A percentile compares a stretch with the other conserved stretches of the same genome.
phyloP scores from a whole-genome alignment of 1,140 invertebrate species.

The Neomicropteryx cornuta region DNA sequence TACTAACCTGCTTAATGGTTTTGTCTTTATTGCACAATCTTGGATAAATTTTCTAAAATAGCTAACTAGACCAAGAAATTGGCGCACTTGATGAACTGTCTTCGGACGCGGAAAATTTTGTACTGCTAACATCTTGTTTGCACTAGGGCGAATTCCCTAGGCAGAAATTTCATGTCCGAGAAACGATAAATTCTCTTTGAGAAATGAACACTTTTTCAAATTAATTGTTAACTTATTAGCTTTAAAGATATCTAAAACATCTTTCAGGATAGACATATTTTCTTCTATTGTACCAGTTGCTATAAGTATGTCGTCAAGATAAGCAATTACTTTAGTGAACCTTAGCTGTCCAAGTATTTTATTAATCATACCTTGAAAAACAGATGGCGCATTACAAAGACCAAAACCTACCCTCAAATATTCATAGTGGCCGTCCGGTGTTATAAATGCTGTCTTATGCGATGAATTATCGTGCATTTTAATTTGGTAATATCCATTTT shows the following conservation, averaged over 20 bases:
- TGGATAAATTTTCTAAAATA: no score
- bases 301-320: slow-evolving; percentile 17
- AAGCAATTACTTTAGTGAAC: slow-evolving; percentile 12
- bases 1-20: no score
- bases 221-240: slow-evolving; percentile 9
- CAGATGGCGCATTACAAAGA: slow-evolving; percentile 13
- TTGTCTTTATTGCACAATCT: no score
- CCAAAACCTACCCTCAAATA: slow-evolving; percentile 20
- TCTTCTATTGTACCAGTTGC: slow-evolving; percentile 11
- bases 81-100: no score
- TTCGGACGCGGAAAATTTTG: no score
- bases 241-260: slow-evolving; percentile 7
- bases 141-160: no score
- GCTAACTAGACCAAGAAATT: no score
- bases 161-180: no score
- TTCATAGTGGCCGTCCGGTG: slow-evolving; percentile 23
- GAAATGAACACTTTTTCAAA: slow-evolving; percentile 10
- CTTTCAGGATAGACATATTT: slow-evolving; percentile 2
- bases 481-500: no score
- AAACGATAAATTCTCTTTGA: slow-evolving; percentile 13
- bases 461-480: slow-evolving; percentile 15
- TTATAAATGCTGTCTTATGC: slow-evolving; percentile 22
- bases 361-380: slow-evolving; percentile 16
- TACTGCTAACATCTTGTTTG: no score
- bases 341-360: slow-evolving; percentile 11